phyloP scores from a whole-genome alignment of 2,888 invertebrate species.

The Chirona hameri region DNA sequence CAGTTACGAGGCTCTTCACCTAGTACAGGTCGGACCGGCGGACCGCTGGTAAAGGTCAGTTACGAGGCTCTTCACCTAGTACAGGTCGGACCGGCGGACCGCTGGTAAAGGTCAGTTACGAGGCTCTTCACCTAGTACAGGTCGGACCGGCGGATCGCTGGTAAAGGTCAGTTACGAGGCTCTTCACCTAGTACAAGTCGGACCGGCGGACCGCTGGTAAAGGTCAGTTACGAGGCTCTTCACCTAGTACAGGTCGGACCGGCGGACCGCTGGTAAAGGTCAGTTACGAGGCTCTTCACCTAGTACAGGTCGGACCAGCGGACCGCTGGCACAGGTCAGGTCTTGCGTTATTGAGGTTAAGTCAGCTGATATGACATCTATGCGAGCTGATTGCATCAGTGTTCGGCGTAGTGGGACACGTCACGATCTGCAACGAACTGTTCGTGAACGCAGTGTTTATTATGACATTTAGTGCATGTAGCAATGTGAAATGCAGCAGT shows the following conservation, averaged over 20 bases:
- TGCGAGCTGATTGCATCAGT: too few relatives aligned
- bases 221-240: background rate
- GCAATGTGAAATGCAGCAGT: too few relatives aligned
- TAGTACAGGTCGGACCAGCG: background rate
- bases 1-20: background rate
- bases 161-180: background rate
- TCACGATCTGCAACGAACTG: too few relatives aligned
- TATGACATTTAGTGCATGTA: too few relatives aligned
- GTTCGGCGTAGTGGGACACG: too few relatives aligned
- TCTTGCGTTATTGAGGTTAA: too few relatives aligned
- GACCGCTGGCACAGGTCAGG: background rate
- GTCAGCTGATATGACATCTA: too few relatives aligned
- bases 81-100: background rate
- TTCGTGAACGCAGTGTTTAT: too few relatives aligned
- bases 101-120: background rate
- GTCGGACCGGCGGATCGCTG: background rate
- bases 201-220: background rate
- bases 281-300: background rate
- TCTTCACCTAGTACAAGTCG: background rate
- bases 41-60: background rate
- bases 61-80: too few relatives aligned
- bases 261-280: background rate
- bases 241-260: background rate
- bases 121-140: too few relatives aligned
- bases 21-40: background rate